Evolutionary conservation across 2,113 vertebrate species (phyloP).

Genomic region (Bos javanicus): DNA sequence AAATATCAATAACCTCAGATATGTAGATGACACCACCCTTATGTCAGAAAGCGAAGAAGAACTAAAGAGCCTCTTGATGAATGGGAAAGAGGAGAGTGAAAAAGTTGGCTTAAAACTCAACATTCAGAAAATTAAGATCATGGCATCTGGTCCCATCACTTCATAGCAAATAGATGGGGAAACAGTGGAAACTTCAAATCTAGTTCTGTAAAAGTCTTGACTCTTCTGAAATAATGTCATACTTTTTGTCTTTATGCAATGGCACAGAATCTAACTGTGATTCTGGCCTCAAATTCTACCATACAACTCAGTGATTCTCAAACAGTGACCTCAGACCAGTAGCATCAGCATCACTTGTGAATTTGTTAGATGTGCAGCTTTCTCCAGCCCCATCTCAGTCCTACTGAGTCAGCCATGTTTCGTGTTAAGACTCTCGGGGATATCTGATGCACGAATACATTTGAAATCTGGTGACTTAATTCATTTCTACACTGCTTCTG

Average conservation of each 20-base stretch:
- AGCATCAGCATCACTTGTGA: not conserved
- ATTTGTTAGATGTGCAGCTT: not conserved
- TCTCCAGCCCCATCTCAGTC: not conserved
- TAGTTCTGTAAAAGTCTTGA: not conserved
- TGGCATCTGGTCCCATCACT: not conserved
- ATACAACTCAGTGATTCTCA: not conserved
- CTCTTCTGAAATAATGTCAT: not conserved
- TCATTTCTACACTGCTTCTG: not conserved
- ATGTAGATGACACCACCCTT: not conserved
- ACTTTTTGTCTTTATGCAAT: not conserved
- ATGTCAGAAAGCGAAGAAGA: rapidly evolving
- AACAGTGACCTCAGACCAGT: not conserved
- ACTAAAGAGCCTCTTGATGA: not conserved
- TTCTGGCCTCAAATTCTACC: not conserved
- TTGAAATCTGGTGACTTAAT: not conserved
- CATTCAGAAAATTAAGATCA: not conserved
- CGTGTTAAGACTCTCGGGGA: not conserved
- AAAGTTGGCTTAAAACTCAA: not conserved
- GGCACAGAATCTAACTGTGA: not conserved
- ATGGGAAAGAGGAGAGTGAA: not conserved
- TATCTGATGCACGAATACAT: not conserved
- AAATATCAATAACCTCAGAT: not conserved
- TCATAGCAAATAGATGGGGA: not conserved
- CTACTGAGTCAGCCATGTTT: not conserved
- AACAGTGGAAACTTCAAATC: not conserved